Percentiles rank a stretch among this genome's conserved stretches.
Evolutionary conservation across 2,113 vertebrate species (phyloP).

Genomic region (Syrrhaptes paradoxus): DNA sequence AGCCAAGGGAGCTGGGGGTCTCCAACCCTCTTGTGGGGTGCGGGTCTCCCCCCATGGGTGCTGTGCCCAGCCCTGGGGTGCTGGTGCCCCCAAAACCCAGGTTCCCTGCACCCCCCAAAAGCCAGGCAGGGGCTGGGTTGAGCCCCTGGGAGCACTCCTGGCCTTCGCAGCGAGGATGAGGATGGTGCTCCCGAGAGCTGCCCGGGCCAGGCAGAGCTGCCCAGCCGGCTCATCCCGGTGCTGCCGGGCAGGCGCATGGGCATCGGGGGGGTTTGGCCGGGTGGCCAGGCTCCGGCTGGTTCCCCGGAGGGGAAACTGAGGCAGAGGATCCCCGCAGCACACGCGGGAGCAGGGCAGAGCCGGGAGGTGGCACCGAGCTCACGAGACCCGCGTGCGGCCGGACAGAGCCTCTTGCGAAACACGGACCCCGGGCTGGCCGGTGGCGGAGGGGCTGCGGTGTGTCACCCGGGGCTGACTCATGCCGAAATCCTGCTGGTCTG

Average conservation of each 20-base stretch:
- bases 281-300: too few species aligned
- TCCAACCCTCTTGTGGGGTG: too few species aligned
- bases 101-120: background rate
- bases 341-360: background rate
- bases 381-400: background rate
- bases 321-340: too few species aligned
- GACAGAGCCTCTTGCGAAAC: background rate
- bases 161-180: background rate
- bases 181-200: background rate
- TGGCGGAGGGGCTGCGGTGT: background rate
- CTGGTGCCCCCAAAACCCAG: background rate
- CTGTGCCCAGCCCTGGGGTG: background rate
- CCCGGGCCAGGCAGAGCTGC: background rate
- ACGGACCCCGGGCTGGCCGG: too few species aligned
- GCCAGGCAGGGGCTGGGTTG: too few species aligned
- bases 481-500: background rate
- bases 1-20: background rate
- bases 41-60: background rate
- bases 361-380: background rate
- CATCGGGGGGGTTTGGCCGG: too few species aligned
- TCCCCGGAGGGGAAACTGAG: background rate
- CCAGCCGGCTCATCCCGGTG: accelerated
- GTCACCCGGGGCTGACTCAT: background rate
- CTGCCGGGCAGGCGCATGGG: accelerated
- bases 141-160: too few species aligned